phyloP scores from a whole-genome alignment of 1,140 invertebrate species.

The Eriocheir sinensis region DNA sequence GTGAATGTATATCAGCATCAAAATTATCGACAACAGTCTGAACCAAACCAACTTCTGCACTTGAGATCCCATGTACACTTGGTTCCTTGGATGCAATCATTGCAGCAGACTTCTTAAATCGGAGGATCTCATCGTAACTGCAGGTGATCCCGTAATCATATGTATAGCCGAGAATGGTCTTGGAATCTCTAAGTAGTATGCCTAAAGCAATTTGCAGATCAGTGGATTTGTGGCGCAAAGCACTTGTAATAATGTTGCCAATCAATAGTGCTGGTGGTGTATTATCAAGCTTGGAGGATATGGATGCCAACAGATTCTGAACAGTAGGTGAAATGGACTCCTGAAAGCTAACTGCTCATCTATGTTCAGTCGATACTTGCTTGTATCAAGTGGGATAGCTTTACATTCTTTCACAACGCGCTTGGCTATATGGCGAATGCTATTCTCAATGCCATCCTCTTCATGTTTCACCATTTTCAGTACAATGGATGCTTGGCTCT shows the following conservation, averaged over 20 bases:
- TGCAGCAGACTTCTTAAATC: slow-evolving; percentile 13
- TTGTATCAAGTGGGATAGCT: no score
- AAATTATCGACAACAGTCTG: slow-evolving; percentile 40
- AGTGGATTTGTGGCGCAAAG: neutral
- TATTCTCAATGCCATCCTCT: neutral
- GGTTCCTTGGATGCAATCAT: neutral
- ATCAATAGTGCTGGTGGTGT: neutral
- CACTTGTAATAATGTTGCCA: neutral
- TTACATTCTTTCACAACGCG: neutral
- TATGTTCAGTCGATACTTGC: no score
- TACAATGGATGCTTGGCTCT: neutral
- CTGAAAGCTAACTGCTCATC: no score
- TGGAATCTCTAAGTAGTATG: neutral
- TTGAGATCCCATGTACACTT: slow-evolving; percentile 8
- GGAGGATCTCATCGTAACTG: slow-evolving; percentile 31
- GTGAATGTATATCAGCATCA: slow-evolving; percentile 34
- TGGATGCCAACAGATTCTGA: neutral
- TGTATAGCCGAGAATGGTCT: neutral
- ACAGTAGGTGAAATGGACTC: neutral
- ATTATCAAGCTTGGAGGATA: neutral
- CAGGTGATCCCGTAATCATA: slow-evolving; percentile 41
- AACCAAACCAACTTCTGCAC: neutral
- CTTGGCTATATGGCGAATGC: neutral
- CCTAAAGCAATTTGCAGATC: slow-evolving; percentile 31
- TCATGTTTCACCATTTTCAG: no score